Evolutionary conservation across 2,797 vertebrate genomes (phyloP).

Genomic region (Cyprinella venusta): DNA sequence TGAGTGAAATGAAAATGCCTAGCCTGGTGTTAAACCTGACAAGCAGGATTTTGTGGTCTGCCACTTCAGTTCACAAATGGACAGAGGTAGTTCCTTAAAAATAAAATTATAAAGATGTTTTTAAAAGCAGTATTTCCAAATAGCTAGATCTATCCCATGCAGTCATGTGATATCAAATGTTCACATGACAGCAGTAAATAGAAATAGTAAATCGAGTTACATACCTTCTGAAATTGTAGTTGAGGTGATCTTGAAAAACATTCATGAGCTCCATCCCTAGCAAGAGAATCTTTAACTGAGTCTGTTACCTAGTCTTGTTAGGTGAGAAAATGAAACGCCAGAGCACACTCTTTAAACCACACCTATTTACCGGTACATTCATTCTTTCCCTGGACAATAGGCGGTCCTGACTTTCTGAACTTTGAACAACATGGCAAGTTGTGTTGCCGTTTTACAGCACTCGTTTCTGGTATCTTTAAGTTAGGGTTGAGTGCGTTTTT

Average conservation of each 20-base stretch:
- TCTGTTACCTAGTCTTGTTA: slow-evolving; percentile 8
- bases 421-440: background rate
- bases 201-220: background rate
- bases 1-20: background rate
- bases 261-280: slow-evolving; percentile 8
- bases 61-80: background rate
- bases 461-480: background rate
- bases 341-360: slow-evolving; percentile 4
- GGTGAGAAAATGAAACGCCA: background rate
- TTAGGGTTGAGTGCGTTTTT: background rate
- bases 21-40: background rate
- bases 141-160: background rate
- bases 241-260: background rate
- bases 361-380: background rate
- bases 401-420: background rate
- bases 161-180: background rate
- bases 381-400: background rate
- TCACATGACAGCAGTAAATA: background rate
- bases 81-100: background rate
- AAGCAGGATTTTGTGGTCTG: background rate
- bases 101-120: background rate
- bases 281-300: background rate
- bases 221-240: slow-evolving; percentile 12
- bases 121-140: background rate
- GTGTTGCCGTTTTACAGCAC: background rate